A percentile compares a stretch with the other conserved stretches of the same genome.
Conservation (phyloP, 92 coral and sea anemone genomes). For the Porites cylindrica region DNA sequence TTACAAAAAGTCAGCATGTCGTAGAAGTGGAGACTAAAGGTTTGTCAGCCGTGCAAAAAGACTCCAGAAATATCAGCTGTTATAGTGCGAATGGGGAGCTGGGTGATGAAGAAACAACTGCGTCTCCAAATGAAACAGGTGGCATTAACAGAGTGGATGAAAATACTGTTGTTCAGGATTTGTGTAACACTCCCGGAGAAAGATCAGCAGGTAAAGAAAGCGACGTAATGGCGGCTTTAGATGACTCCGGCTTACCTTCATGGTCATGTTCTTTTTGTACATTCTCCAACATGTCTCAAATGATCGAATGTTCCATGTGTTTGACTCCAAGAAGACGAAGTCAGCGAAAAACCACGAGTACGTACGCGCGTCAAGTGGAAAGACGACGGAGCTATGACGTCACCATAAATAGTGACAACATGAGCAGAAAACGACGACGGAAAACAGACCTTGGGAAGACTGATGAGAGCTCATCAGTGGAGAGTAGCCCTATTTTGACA, state of each 20-base stretch:
- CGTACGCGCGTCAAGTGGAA: slow-evolving; percentile 8
- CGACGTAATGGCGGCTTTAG: background rate
- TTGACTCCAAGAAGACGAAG: slow-evolving; percentile 86
- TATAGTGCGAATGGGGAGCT: no score
- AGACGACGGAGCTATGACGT: slow-evolving; percentile 1
- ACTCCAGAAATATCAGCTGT: background rate
- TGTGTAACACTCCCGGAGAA: background rate
- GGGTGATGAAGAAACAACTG: background rate
- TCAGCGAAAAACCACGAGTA: slow-evolving; percentile 55
- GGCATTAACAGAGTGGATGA: background rate
- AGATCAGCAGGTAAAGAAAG: background rate
- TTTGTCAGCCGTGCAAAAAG: background rate
- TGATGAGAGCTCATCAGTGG: background rate
- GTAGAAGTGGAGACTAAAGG: background rate
- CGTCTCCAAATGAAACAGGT: background rate
- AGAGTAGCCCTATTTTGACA: background rate
- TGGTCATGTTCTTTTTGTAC: slow-evolving; percentile 86
- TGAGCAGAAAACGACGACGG: background rate
- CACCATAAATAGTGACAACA: background rate
- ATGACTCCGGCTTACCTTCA: slow-evolving; percentile 25
- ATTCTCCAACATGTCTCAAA: slow-evolving; percentile 69
- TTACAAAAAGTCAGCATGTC: background rate
- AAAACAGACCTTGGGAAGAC: background rate
- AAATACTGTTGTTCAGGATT: background rate
- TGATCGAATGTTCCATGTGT: slow-evolving; percentile 86